A percentile compares a stretch with the other conserved stretches of the same genome.
These are phyloP conservation scores for Leucophenga montana DNA, from an alignment of 2,888 invertebrate species.

Conservation along the genomic window DNA sequence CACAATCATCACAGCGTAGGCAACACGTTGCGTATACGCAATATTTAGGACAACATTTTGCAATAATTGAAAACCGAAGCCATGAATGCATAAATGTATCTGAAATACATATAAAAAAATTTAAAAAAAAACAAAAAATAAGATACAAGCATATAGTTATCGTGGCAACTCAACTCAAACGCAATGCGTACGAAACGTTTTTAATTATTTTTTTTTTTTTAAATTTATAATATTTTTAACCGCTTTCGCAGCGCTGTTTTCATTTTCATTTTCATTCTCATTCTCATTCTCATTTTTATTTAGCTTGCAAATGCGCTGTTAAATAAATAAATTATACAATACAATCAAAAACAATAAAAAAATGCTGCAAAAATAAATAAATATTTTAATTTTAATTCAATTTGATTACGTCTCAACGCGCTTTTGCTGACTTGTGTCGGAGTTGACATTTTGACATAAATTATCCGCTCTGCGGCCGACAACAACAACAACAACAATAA, in stretches of 20 bases:
- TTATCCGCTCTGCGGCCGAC: slow-evolving; percentile 20
- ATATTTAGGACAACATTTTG: slow-evolving; percentile 52
- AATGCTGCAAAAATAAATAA: slow-evolving; percentile 9
- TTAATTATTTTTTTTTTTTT: slow-evolving; percentile 23
- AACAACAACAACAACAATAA: background rate
- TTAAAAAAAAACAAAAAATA: slow-evolving; percentile 16
- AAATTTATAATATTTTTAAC: slow-evolving; percentile 1
- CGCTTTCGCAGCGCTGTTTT: background rate
- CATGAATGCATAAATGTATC: background rate
- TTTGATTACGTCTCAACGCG: slow-evolving; percentile 51
- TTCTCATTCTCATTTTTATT: background rate
- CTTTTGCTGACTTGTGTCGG: slow-evolving; percentile 25
- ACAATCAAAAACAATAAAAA: slow-evolving; percentile 9
- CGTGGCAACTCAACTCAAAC: background rate
- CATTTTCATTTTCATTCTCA: too few species aligned
- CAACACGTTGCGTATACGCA: slow-evolving; percentile 13
- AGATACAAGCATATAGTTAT: background rate
- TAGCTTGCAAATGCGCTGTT: slow-evolving; percentile 6
- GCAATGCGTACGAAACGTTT: slow-evolving; percentile 10
- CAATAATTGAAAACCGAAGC: slow-evolving; percentile 54
- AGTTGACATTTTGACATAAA: slow-evolving; percentile 24
- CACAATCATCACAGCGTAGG: slow-evolving; percentile 21
- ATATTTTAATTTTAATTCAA: slow-evolving; percentile 67
- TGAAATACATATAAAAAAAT: too few species aligned
- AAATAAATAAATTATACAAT: slow-evolving; percentile 19